These are phyloP conservation scores for Procambarus virginalis DNA, from an alignment of 1,140 invertebrate genomes.

Conservation along the genomic window DNA sequence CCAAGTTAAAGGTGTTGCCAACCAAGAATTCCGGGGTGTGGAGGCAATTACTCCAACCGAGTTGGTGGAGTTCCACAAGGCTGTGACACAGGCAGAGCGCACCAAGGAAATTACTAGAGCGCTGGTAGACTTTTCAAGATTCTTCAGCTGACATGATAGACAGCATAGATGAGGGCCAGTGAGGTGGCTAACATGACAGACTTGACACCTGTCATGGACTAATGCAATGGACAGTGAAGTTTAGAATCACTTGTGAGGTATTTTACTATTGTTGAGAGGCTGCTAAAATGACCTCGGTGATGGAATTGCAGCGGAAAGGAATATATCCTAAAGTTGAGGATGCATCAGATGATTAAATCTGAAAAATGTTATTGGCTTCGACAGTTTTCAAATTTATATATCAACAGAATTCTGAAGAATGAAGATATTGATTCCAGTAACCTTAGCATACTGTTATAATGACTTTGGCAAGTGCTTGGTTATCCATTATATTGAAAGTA, in stretches of 20 bases:
- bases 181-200: background rate
- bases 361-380: too few species aligned
- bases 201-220: background rate
- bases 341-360: too few species aligned
- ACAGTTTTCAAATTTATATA: too few species aligned
- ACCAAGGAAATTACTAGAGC: constrained; percentile 82
- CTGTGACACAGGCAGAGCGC: constrained; percentile 82
- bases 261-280: too few species aligned
- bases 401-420: background rate
- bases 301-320: too few species aligned
- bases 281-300: constrained; percentile 71
- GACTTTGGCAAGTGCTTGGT: background rate
- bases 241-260: too few species aligned
- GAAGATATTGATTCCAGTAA: background rate
- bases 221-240: too few species aligned
- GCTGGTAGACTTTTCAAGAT: constrained; percentile 83
- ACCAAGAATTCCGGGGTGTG: constrained; percentile 79
- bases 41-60: constrained; percentile 87
- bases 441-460: background rate
- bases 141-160: constrained; percentile 67
- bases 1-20: constrained; percentile 75
- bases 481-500: background rate
- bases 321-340: too few species aligned
- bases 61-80: constrained; percentile 87
- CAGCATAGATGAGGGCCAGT: constrained; percentile 37